Base-by-base conservation (phyloP, 1,140 invertebrate genomes). In the Monomorium pharaonis region DNA sequence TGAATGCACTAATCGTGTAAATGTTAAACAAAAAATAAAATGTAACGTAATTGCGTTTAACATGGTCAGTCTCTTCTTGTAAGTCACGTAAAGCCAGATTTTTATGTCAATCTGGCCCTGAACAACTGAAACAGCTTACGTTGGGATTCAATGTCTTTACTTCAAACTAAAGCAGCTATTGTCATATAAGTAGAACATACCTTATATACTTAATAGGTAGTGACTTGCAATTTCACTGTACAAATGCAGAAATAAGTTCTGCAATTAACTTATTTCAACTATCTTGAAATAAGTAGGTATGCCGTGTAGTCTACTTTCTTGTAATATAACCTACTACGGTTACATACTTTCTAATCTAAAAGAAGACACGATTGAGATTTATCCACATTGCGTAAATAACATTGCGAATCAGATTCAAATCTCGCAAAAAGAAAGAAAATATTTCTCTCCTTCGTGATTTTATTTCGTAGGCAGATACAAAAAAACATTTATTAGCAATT, bases 141-240 rank as follows among this genome's bases (percentile, higher is more conserved):
- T 33, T 4, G 54, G 9, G 7, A 27, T 24, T 9, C 5, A 60
- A 62, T 1, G n/a, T 10, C 24, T 44, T 77, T 14, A 27, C 44
- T 10, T 44, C 24, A 16, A 9, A n/a, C 37, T 44, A 12, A 75
- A 76, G 54, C 37, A 27, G 37, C 51, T 54, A 21, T 58, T 9
- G 30, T 24, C 14, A 56, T 10, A 83, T 10, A 83, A 83, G 65
- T 83, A 51, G 27, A 14, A 24, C 67, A 58, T 83, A 72, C n/a
- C 44, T 42, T 47, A 81, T 21, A 62, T 24, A 81, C 47, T 83
- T 70, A 83, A 47, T 83, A 62, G 18, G 42, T 24, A 21, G 2
- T 21, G 18, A 18, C 1, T 33, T 72, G 37, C 10, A 72, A 81
- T 81, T 72, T 58, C 12, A 72, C 44, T 37, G n/a, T 56, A 7